phyloP scores from a whole-genome alignment of 2,888 invertebrate species.

The Marasmarcha lunaedactyla region DNA sequence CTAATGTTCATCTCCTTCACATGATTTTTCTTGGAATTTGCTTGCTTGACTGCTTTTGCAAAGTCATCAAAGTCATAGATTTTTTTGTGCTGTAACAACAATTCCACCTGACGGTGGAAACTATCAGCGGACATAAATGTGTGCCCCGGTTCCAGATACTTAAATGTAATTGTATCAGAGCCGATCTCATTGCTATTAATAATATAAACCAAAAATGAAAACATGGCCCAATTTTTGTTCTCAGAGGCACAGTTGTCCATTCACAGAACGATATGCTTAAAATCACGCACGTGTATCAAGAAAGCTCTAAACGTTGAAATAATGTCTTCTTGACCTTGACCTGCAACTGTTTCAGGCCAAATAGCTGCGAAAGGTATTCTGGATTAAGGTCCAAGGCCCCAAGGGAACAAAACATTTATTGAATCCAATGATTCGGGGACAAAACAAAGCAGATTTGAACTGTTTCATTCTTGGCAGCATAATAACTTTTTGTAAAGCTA shows the following conservation, averaged over 20 bases:
- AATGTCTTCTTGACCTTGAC: constrained; percentile 24
- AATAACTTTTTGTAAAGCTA: constrained; percentile 9
- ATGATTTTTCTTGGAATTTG: neutral
- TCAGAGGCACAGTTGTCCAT: constrained; percentile 19
- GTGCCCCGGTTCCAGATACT: constrained; percentile 22
- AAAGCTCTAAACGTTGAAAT: constrained; percentile 18
- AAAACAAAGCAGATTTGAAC: constrained; percentile 2
- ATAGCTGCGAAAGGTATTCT: constrained; percentile 11
- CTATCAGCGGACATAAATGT: constrained; percentile 24
- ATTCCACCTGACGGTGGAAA: constrained; percentile 25
- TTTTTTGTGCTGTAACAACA: constrained; percentile 17
- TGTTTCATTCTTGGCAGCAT: constrained; percentile 5
- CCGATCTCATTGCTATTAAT: constrained; percentile 17
- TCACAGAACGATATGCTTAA: constrained; percentile 15
- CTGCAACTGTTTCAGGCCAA: constrained; percentile 24
- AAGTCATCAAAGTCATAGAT: constrained; percentile 9
- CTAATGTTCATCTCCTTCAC: constrained; percentile 3
- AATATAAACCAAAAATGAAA: constrained; percentile 16
- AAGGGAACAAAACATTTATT: constrained; percentile 12
- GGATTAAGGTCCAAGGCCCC: constrained; percentile 3
- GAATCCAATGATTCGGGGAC: neutral
- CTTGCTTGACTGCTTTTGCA: neutral
- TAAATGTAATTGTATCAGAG: constrained; percentile 13
- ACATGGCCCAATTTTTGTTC: constrained; percentile 20
- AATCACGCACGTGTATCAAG: constrained; percentile 17